Evolutionary conservation across 2,888 invertebrate species (phyloP).

Genomic region (Andrena haemorrhoa): DNA sequence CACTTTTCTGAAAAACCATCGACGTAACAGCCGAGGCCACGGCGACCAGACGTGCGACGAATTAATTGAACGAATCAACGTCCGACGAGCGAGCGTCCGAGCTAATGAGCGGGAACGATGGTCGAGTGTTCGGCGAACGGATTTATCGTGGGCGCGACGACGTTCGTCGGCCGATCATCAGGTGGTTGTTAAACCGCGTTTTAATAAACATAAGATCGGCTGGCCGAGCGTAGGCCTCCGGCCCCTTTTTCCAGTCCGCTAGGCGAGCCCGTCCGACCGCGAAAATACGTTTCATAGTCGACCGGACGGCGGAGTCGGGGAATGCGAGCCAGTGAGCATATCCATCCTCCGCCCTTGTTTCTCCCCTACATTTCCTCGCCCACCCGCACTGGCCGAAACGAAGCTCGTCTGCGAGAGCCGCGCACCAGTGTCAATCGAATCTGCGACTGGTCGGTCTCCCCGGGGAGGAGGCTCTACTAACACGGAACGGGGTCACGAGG

Average conservation of each 20-base stretch:
- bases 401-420: not conserved
- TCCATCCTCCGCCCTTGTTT: not conserved
- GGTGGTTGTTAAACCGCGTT: constrained; percentile 30
- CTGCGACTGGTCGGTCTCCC: constrained; percentile 8
- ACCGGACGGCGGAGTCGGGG: constrained; percentile 21
- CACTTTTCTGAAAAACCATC: constrained; percentile 43
- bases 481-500: constrained; percentile 56
- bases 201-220: constrained; percentile 27
- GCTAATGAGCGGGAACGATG: not conserved
- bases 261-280: constrained; percentile 25
- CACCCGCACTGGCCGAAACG: too few species aligned
- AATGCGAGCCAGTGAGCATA: constrained; percentile 38
- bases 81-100: not conserved
- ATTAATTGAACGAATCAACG: constrained; percentile 50
- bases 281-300: constrained; percentile 46
- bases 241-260: constrained; percentile 28
- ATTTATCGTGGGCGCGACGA: not conserved
- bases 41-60: constrained; percentile 30
- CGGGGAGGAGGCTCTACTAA: constrained; percentile 21
- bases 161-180: constrained; percentile 15
- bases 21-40: constrained; percentile 24
- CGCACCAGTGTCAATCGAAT: constrained; percentile 21
- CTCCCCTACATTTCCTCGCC: not conserved
- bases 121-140: constrained; percentile 10
- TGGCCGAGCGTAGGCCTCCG: not conserved